Conservation (phyloP, 2,113 vertebrate species). For the Balaenoptera acutorostrata region DNA sequence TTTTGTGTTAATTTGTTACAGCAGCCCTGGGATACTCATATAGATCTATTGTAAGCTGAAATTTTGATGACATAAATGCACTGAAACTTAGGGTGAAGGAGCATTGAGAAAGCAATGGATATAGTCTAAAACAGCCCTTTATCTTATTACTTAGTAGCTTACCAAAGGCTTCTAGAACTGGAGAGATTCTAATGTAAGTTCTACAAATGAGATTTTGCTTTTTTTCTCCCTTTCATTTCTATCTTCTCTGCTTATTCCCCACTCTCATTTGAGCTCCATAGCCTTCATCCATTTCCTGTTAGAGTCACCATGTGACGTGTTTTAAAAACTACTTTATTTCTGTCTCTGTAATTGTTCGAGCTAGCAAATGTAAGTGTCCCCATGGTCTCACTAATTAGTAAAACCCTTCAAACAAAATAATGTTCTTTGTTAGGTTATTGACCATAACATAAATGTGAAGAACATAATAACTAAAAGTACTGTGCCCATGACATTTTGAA, state of each 20-base stretch:
- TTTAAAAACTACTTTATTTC: not conserved
- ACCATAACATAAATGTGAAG: not conserved
- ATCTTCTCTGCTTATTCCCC: not conserved
- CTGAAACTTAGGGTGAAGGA: not conserved
- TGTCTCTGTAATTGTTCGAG: not conserved
- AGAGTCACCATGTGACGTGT: not conserved
- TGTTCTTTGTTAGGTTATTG: not conserved
- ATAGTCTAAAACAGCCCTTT: not conserved
- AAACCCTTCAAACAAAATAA: not conserved
- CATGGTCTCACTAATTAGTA: not conserved
- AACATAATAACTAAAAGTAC: not conserved
- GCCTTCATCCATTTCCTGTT: accelerated
- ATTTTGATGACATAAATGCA: not conserved
- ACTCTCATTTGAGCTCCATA: not conserved
- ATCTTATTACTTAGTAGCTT: not conserved
- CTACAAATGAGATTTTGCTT: not conserved
- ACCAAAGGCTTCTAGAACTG: not conserved
- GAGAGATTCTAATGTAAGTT: not conserved
- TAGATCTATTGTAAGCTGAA: not conserved
- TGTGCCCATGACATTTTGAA: not conserved
- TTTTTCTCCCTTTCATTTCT: not conserved
- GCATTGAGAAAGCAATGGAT: accelerated
- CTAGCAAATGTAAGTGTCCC: not conserved
- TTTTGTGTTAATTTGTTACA: not conserved
- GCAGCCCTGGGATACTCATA: not conserved